phyloP scores from a whole-genome alignment of 2,888 invertebrate species.

The Lasioglossum oenotherae region DNA sequence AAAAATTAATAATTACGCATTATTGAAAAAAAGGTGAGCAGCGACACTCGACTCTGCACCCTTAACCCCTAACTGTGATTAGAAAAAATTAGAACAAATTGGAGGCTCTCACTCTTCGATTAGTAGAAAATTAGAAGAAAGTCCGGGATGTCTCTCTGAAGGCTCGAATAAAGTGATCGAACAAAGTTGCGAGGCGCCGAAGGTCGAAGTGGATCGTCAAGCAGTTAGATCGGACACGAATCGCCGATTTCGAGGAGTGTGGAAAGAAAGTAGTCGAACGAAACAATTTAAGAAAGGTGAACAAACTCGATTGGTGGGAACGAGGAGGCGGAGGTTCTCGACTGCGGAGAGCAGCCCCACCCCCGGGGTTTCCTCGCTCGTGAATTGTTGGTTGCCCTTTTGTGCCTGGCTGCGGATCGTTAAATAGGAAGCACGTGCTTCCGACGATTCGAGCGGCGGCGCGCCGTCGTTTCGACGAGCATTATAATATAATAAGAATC shows the following conservation, averaged over 20 bases:
- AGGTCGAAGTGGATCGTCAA: background rate
- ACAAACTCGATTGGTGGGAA: background rate
- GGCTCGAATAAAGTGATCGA: background rate
- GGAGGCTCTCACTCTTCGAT: too few relatives aligned
- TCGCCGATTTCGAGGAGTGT: background rate
- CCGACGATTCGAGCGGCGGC: constrained; percentile 68
- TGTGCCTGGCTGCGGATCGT: constrained; percentile 37
- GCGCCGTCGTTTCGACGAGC: constrained; percentile 74
- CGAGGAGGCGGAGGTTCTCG: background rate
- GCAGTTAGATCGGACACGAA: background rate
- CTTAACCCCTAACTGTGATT: background rate
- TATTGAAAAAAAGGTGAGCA: background rate
- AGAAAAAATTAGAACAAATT: background rate
- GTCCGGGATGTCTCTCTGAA: background rate
- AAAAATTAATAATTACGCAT: background rate
- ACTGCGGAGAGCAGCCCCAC: background rate
- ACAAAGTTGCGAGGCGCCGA: background rate
- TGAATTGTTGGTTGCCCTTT: constrained; percentile 24
- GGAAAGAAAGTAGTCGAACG: background rate
- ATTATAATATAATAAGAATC: constrained; percentile 84
- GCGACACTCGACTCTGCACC: background rate
- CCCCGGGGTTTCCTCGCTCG: background rate
- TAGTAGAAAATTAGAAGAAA: too few relatives aligned
- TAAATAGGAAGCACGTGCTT: constrained; percentile 70
- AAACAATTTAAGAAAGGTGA: constrained; percentile 1